These are phyloP conservation scores for Synanthedon tipuliformis DNA, from an alignment of 2,888 invertebrate species.

Conservation along the genomic window DNA sequence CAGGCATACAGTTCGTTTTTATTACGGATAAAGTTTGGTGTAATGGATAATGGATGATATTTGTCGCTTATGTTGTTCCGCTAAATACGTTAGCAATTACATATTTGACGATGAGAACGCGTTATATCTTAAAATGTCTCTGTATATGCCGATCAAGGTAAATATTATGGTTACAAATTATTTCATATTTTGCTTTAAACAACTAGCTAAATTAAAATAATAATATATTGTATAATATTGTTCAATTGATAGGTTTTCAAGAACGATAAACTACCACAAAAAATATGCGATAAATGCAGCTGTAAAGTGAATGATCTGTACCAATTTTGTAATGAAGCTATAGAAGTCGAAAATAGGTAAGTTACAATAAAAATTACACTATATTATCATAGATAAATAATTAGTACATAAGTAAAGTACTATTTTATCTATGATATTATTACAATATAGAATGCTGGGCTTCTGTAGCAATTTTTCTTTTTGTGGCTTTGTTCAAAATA, in stretches of 20 bases:
- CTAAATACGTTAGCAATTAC: conserved; percentile 72
- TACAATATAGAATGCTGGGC: too few relatives aligned
- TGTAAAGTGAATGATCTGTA: conserved; percentile 78
- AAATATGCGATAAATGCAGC: conserved; percentile 78
- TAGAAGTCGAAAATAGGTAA: conserved; percentile 74
- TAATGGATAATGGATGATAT: conserved; percentile 60
- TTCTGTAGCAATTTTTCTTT: too few relatives aligned
- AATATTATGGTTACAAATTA: conserved; percentile 6
- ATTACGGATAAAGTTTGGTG: conserved; percentile 1
- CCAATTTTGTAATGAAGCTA: conserved; percentile 77
- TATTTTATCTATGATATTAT: too few relatives aligned
- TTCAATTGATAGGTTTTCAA: conserved; percentile 68
- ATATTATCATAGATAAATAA: background rate
- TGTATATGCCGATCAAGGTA: conserved; percentile 82
- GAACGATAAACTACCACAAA: conserved; percentile 77
- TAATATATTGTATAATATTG: conserved; percentile 8
- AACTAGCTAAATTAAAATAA: background rate
- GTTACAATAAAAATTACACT: conserved; percentile 9
- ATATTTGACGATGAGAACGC: conserved; percentile 79
- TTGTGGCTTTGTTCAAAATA: too few relatives aligned
- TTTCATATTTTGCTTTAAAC: background rate
- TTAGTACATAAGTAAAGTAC: too few relatives aligned
- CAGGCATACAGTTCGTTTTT: conserved; percentile 22
- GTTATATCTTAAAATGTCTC: conserved; percentile 76
- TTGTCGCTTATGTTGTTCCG: conserved; percentile 58